These are phyloP conservation scores for Danionella dracula DNA, from an alignment of 2,797 vertebrate species.

Conservation along the genomic window DNA sequence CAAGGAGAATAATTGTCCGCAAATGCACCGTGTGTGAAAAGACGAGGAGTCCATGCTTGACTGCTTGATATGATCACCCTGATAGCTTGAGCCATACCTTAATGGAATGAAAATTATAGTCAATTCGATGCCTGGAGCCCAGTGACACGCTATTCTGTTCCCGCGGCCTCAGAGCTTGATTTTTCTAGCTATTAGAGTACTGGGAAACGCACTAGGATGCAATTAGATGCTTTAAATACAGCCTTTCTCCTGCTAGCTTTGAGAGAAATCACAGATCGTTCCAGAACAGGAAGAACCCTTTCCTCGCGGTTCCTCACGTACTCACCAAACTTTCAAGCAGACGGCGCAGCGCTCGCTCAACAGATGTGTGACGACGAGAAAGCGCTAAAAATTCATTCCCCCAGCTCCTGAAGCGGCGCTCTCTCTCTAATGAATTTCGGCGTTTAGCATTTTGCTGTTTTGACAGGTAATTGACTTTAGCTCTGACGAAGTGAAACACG, in stretches of 20 bases:
- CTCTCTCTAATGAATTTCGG: constrained; percentile 56
- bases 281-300: too few species aligned
- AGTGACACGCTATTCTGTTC: constrained; percentile 50
- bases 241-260: constrained; percentile 1
- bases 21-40: constrained; percentile 27
- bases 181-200: constrained; percentile 45
- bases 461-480: constrained; percentile 67
- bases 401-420: constrained; percentile 49
- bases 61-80: constrained; percentile 55
- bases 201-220: constrained; percentile 12
- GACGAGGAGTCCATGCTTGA: constrained; percentile 44
- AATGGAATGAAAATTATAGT: constrained; percentile 62
- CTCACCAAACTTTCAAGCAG: constrained; percentile 40
- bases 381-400: constrained; percentile 39
- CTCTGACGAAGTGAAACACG: constrained; percentile 49
- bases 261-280: constrained; percentile 20
- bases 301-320: constrained; percentile 30
- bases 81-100: constrained; percentile 47
- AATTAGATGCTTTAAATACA: constrained; percentile 44
- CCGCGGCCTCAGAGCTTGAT: constrained; percentile 36
- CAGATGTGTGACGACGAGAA: constrained; percentile 65
- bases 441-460: constrained; percentile 64
- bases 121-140: constrained; percentile 44
- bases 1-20: not conserved
- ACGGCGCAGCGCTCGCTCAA: constrained; percentile 56